phyloP scores from a whole-genome alignment of 2,797 vertebrate genomes.

The Sebastes goodei region DNA sequence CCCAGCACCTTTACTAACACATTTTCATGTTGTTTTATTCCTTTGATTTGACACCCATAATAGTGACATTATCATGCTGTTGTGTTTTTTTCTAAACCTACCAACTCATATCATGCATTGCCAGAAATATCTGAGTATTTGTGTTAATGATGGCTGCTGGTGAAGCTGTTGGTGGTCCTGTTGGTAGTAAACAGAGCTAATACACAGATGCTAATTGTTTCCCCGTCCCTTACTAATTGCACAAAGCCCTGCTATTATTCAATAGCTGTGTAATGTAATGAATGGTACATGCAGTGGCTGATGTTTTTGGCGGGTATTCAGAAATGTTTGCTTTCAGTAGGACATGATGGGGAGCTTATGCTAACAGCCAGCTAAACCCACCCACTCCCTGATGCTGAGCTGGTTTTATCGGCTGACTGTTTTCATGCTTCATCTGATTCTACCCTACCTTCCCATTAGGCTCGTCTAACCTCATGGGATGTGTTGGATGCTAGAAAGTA shows the following conservation, averaged over 20 bases:
- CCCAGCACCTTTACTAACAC: no score
- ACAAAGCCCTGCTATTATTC: neutral
- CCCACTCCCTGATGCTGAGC: conserved; percentile 47
- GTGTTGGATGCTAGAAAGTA: conserved; percentile 27
- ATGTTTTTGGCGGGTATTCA: conserved; percentile 15
- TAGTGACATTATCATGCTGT: neutral
- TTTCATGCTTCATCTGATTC: conserved; percentile 47
- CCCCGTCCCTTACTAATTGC: neutral
- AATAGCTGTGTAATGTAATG: neutral
- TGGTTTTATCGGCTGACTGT: conserved; percentile 32
- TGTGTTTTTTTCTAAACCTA: neutral
- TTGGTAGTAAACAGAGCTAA: neutral
- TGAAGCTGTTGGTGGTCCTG: neutral
- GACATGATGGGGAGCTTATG: conserved; percentile 20
- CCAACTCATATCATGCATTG: neutral
- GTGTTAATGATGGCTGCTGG: neutral
- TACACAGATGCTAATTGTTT: neutral
- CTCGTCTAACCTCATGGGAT: conserved; percentile 35
- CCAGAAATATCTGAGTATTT: neutral
- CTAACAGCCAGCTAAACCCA: conserved; percentile 40
- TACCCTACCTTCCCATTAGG: conserved; percentile 36
- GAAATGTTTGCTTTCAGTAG: conserved; percentile 23
- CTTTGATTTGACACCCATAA: neutral
- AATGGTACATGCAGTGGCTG: neutral
- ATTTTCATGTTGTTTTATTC: neutral